Conservation (phyloP, 53 echinoderm and acorn worm species). For the Crossaster papposus region DNA sequence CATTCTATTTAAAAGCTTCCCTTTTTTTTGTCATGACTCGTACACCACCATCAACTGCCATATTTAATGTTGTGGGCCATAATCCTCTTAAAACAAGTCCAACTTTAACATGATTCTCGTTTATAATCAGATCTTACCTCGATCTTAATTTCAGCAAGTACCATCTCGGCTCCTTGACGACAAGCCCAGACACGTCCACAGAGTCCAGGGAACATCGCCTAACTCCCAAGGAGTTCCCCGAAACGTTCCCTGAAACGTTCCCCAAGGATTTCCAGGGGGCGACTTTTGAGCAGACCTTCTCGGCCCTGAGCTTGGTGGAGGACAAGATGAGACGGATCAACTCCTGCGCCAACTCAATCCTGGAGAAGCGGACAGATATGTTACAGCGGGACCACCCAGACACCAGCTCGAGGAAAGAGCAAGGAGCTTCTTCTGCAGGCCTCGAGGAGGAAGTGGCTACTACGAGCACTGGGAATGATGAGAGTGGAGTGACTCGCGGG, state of each 20-base stretch:
- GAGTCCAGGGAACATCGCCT: not conserved
- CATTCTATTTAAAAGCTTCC: no score
- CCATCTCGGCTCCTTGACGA: not conserved
- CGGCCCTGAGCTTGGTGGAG: conserved; percentile 51
- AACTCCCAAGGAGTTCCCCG: no score
- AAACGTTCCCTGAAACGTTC: no score
- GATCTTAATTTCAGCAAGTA: not conserved
- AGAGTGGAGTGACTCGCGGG: not conserved
- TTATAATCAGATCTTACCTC: not conserved
- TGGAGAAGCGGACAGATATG: conserved; percentile 44
- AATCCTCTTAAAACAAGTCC: no score
- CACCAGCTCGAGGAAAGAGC: not conserved
- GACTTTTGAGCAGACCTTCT: conserved; percentile 24
- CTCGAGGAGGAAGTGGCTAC: not conserved
- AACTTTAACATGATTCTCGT: no score
- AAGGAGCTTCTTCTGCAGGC: not conserved
- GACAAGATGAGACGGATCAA: conserved; percentile 56
- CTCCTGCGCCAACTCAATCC: conserved; percentile 53
- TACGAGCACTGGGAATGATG: not conserved
- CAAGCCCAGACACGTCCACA: not conserved
- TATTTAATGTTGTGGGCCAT: no score
- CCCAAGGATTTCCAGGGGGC: not conserved
- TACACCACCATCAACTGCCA: no score
- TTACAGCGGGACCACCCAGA: not conserved
- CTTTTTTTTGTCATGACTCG: no score